Evolutionary conservation across 2,888 invertebrate species (phyloP), one percentile per base, ranked within the genome.

Genomic region (Camptogramma bilineatum): DNA sequence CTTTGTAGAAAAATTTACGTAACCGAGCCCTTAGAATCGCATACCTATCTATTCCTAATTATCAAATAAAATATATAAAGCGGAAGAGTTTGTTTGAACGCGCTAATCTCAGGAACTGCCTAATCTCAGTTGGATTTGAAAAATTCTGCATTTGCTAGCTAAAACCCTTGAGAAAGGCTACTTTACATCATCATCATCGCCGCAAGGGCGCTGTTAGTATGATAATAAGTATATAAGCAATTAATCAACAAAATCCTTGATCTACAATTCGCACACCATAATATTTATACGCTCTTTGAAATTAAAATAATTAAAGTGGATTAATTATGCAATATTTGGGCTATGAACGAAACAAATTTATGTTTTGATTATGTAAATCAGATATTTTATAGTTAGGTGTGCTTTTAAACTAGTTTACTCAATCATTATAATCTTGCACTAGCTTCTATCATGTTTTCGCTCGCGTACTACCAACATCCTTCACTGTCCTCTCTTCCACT

Each of bases 251-350:
- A 21, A 21, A 18, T 24, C 56, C 56, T 57, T 57, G 46, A 52
- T 52, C 47, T 46, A 62, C 24, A 52, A 62, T 57, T 39, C 10
- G 57, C 56, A 47, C 47, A 62, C 51, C 34, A 54, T 17, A 48
- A 13, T 54, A 16, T 42, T 52, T 42, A n/a, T 16, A 4, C 17
- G 18, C 28, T 46, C 31, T n/a, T 56, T 8, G 8, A 34, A 47
- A 56, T 48, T 48, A 13, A 8, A 44, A 51, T 44, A 51, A 52
- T n/a, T 28, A 42, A 24, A 52, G 13, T 28, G 13, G 31, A 34
- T 56, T 42, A 34, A 13, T 2, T 5, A 50, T 58, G 57, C 51
- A 50, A 58, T 51, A 4, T 52, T 52, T 44, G 17, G 10, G 34
- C 16, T 51, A 9, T 19, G 17, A 17, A 18, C 19, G 13, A 24